A percentile compares a stretch with the other conserved stretches of the same genome.
Conservation (phyloP, 2,888 invertebrate species). For the Ectemnius continuus region DNA sequence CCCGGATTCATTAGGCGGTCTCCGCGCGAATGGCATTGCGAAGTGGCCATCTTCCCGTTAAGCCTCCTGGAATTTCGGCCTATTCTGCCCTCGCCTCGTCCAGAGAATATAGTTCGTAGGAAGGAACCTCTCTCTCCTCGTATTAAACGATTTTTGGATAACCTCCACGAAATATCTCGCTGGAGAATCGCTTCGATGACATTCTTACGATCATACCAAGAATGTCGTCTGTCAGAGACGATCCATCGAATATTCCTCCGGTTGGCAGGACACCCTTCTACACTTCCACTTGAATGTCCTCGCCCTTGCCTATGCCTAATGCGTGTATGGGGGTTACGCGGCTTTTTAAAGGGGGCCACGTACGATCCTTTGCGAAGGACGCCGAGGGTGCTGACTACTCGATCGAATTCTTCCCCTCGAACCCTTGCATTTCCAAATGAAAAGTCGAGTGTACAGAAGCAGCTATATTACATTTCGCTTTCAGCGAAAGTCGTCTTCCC, state of each 20-base stretch:
- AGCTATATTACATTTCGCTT: background rate
- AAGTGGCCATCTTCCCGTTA: constrained; percentile 26
- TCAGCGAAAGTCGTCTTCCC: background rate
- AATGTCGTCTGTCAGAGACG: background rate
- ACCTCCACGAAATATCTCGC: too few species aligned
- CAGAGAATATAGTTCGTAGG: too few species aligned
- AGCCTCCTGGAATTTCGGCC: constrained; percentile 17
- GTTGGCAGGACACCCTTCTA: constrained; percentile 1
- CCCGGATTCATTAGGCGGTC: constrained; percentile 62
- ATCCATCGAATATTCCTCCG: background rate
- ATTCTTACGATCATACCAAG: too few species aligned
- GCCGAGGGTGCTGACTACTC: background rate
- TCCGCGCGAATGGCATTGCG: constrained; percentile 47
- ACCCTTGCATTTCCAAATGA: background rate
- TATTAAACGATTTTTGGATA: too few species aligned
- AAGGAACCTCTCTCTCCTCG: too few species aligned
- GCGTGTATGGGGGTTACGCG: constrained; percentile 5
- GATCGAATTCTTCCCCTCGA: background rate
- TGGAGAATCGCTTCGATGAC: too few species aligned
- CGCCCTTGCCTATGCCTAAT: background rate
- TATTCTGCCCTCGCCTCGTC: too few species aligned
- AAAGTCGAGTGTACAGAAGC: background rate
- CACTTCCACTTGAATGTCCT: constrained; percentile 1
- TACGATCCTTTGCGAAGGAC: background rate
- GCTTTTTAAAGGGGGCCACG: constrained; percentile 6